Conservation (phyloP, 2,888 invertebrate species). For the Papilio gigon region DNA sequence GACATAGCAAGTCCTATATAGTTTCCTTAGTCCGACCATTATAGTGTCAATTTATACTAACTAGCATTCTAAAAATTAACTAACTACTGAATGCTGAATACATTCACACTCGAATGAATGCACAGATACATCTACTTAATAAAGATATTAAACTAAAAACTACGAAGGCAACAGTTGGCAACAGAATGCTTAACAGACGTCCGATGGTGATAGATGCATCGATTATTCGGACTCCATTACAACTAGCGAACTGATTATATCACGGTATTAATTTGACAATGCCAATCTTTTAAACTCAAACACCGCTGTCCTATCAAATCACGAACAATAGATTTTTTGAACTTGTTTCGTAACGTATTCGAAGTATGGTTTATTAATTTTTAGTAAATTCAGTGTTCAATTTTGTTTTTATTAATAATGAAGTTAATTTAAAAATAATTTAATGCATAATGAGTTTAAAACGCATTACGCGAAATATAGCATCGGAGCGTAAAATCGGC, state of each 20-base stretch:
- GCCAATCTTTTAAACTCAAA: neutral
- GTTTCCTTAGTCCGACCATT: conserved; percentile 57
- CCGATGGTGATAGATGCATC: conserved; percentile 46
- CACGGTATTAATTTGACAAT: neutral
- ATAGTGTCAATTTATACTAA: conserved; percentile 77
- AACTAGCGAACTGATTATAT: neutral
- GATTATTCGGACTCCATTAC: neutral
- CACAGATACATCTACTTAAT: conserved; percentile 77
- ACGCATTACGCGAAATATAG: conserved; percentile 28
- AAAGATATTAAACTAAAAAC: conserved; percentile 76
- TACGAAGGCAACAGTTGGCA: conserved; percentile 69
- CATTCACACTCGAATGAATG: conserved; percentile 75
- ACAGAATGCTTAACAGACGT: conserved; percentile 64
- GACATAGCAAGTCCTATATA: conserved; percentile 44
- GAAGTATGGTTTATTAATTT: neutral
- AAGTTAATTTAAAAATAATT: conserved; percentile 15
- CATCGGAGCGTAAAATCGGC: conserved; percentile 38
- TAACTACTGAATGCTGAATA: conserved; percentile 78
- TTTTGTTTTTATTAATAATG: neutral
- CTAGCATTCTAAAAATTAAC: conserved; percentile 82
- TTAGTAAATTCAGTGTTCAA: neutral
- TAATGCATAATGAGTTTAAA: conserved; percentile 27
- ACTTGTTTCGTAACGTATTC: neutral
- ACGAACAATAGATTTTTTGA: neutral
- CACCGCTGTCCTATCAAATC: neutral